These are phyloP conservation scores for Piscicola geometra DNA, from an alignment of 2,888 invertebrate genomes.

Conservation along the genomic window DNA sequence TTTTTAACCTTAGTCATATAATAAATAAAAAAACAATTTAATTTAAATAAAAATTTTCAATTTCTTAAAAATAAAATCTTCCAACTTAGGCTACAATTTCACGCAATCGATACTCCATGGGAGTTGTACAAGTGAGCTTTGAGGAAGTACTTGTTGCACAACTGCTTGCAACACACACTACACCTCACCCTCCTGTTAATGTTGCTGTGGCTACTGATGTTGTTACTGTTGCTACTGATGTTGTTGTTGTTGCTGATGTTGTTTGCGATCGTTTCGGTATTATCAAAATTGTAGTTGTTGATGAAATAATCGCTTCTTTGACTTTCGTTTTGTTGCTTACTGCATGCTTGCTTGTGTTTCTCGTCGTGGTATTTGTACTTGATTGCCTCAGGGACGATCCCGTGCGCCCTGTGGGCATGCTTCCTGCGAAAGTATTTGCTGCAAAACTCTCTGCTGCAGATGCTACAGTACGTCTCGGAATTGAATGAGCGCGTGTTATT, in stretches of 20 bases:
- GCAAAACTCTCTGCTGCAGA: conserved; percentile 95
- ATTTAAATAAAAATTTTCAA: too few species aligned
- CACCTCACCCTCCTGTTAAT: conserved; percentile 48
- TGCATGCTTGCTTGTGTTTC: too few species aligned
- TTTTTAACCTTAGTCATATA: too few species aligned
- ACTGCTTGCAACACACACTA: conserved; percentile 55
- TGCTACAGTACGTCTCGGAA: conserved; percentile 56
- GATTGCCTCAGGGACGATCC: conserved; percentile 61
- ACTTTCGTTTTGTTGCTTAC: too few species aligned
- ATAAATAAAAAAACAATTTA: too few species aligned
- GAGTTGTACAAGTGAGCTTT: conserved; percentile 55
- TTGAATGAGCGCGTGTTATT: conserved; percentile 52
- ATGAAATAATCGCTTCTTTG: too few species aligned
- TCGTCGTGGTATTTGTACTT: not conserved
- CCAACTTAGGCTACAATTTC: not conserved
- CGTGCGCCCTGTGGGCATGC: conserved; percentile 96
- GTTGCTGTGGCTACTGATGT: not conserved
- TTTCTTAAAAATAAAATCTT: not conserved
- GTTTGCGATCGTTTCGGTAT: not conserved
- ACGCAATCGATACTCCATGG: too few species aligned
- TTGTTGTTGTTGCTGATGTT: not conserved
- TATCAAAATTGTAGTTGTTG: not conserved
- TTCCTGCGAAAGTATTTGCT: conserved; percentile 94
- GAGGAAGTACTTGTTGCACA: conserved; percentile 56
- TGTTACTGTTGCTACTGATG: not conserved